These are phyloP conservation scores for Phoebastria nigripes DNA, from an alignment of 2,797 vertebrate species.

Conservation along the genomic window DNA sequence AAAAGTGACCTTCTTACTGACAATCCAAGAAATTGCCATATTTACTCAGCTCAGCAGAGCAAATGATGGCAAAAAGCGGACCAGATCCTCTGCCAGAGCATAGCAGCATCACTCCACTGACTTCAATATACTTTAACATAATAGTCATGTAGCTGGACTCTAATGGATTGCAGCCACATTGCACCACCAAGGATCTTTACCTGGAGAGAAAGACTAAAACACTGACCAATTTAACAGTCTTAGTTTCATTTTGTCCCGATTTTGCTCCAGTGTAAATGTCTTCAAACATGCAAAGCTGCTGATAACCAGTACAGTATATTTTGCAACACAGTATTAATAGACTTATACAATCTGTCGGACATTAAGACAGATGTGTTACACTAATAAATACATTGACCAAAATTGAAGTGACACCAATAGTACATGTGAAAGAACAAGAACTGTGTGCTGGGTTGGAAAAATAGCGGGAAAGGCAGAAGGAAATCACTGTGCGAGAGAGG, in stretches of 20 bases:
- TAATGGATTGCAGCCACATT: background rate
- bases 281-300: background rate
- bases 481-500: background rate
- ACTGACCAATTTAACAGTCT: background rate
- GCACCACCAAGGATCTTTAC: background rate
- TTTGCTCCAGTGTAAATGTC: background rate
- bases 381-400: background rate
- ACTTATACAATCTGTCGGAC: background rate
- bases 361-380: background rate
- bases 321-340: background rate
- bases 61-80: conserved; percentile 43
- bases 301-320: background rate
- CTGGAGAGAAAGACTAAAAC: background rate
- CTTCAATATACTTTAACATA: conserved; percentile 20
- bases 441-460: background rate
- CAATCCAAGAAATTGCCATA: conserved; percentile 26
- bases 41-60: conserved; percentile 51
- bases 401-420: background rate
- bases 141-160: background rate
- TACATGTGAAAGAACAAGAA: background rate
- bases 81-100: background rate
- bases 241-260: background rate
- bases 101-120: conserved; percentile 17
- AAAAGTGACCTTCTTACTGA: conserved; percentile 42
- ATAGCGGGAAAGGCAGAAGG: background rate